phyloP scores from a whole-genome alignment of 2,113 vertebrate genomes.

The Aegotheles bennettii region DNA sequence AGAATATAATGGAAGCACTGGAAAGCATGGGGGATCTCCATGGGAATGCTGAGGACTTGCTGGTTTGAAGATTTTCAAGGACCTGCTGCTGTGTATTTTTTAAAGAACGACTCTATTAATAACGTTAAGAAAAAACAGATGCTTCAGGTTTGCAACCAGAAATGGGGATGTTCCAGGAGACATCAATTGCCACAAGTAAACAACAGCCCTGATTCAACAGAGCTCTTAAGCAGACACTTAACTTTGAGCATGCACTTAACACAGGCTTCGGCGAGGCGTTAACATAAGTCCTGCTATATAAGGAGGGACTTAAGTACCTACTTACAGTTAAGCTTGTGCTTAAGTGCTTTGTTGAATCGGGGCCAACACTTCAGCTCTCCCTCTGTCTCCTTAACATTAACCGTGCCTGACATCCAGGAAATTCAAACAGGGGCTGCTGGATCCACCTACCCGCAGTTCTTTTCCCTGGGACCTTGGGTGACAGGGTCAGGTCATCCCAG shows the following conservation, averaged over 20 bases:
- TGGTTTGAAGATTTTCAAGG: background rate
- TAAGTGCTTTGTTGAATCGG: constrained; percentile 60
- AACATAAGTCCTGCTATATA: constrained; percentile 59
- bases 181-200: constrained; percentile 52
- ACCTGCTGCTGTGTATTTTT: fast-evolving
- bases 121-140: constrained; percentile 23
- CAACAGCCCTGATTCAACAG: constrained; percentile 42
- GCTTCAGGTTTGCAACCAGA: background rate
- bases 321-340: constrained; percentile 63
- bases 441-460: background rate
- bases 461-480: background rate
- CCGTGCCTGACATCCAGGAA: constrained; percentile 44
- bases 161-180: constrained; percentile 20
- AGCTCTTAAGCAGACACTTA: constrained; percentile 57
- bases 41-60: background rate
- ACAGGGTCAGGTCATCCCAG: background rate
- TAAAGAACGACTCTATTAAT: background rate
- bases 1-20: background rate
- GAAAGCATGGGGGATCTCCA: background rate
- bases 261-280: background rate
- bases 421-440: background rate
- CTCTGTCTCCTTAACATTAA: constrained; percentile 35
- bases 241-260: constrained; percentile 61
- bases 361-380: constrained; percentile 46
- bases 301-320: constrained; percentile 62